phyloP scores from a whole-genome alignment of 2,113 vertebrate species.

The Eulemur rufifrons region DNA sequence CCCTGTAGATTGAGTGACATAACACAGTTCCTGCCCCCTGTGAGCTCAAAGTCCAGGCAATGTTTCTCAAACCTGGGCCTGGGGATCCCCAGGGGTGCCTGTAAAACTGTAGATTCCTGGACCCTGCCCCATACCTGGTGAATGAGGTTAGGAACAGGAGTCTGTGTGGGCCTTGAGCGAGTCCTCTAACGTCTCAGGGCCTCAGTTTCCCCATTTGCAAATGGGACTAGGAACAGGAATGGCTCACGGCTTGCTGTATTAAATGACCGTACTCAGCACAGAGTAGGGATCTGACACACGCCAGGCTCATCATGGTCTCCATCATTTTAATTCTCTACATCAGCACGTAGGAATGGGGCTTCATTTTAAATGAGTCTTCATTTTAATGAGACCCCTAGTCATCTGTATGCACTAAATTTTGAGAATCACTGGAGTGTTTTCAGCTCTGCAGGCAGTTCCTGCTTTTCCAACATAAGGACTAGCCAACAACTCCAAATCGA shows the following conservation, averaged over 20 bases:
- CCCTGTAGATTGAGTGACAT: neutral
- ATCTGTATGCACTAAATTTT: neutral
- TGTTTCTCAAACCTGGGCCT: neutral
- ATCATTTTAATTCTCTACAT: neutral
- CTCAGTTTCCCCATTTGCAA: neutral
- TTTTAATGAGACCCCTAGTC: neutral
- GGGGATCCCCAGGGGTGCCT: too few relatives aligned
- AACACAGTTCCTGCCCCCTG: accelerated
- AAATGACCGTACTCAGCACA: neutral
- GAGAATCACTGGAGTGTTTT: neutral
- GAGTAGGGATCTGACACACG: neutral
- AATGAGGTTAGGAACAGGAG: neutral
- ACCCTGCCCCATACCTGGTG: neutral
- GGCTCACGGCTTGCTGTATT: neutral
- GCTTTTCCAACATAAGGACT: neutral
- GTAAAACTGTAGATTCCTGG: neutral
- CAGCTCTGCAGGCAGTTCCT: neutral
- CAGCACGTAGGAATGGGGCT: neutral
- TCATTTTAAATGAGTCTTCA: neutral
- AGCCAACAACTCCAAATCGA: neutral
- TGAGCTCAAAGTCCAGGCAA: neutral
- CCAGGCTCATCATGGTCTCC: neutral
- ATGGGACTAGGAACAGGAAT: neutral
- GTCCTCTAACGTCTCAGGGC: neutral
- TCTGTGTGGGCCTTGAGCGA: neutral